Conservation (phyloP, 2,113 vertebrate species). For the Mirounga angustirostris region DNA sequence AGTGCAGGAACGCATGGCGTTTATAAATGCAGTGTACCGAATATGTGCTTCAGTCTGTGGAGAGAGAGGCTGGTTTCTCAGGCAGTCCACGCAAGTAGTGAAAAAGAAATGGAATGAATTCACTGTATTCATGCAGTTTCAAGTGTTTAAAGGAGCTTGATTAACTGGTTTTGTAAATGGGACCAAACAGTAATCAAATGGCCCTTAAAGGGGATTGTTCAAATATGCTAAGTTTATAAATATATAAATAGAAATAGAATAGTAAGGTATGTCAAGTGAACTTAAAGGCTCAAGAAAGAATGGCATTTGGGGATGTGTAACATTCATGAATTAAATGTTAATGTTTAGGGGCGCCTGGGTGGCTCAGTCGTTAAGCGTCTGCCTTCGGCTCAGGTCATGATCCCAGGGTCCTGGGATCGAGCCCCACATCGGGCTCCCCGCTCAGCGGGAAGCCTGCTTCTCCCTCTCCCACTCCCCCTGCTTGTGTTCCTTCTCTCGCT, state of each 20-base stretch:
- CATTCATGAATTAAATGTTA: not conserved
- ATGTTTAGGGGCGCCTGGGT: not conserved
- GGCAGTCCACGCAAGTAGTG: not conserved
- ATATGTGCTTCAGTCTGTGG: fast-evolving
- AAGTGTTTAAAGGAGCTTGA: not conserved
- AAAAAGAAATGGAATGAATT: not conserved
- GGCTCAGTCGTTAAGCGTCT: too few relatives aligned
- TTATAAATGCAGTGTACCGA: fast-evolving
- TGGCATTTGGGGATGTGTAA: fast-evolving
- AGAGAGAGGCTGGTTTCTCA: not conserved
- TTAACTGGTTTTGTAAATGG: not conserved
- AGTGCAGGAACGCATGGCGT: fast-evolving
- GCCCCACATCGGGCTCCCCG: too few relatives aligned
- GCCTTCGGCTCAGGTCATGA: too few relatives aligned
- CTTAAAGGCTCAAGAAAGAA: not conserved
- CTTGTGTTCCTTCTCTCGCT: too few relatives aligned
- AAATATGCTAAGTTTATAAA: not conserved
- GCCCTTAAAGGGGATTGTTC: not conserved
- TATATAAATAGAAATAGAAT: not conserved
- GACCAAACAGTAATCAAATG: not conserved
- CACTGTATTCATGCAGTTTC: not conserved
- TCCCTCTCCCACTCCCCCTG: too few relatives aligned
- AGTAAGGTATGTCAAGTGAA: not conserved
- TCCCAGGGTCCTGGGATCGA: too few relatives aligned
- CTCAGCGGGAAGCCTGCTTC: too few relatives aligned